Evolutionary conservation across 2,888 invertebrate species (phyloP), one percentile per base, ranked within the genome.

Genomic region (Hedychridium roseum): DNA sequence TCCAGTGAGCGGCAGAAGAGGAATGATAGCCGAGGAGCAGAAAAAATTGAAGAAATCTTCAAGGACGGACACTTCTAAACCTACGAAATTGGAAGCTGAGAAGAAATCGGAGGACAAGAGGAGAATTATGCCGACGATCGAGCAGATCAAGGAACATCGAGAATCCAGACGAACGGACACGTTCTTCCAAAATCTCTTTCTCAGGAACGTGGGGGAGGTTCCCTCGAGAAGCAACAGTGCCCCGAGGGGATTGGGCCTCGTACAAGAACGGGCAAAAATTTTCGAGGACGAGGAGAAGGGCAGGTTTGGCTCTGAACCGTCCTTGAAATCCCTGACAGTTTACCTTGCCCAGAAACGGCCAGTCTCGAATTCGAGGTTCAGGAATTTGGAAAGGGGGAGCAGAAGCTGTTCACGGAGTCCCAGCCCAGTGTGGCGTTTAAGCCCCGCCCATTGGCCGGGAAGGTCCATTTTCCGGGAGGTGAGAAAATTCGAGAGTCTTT

Each of bases 171-270:
- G 86, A 50, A 83, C 85, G 0, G 83, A 89, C 68, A 82, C 83
- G 0, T 90, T 90, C 68, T 90, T 90, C 63, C 89, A 88, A 74
- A 85, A 88, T 74, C 81, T 90, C 14, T 87, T 90, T 64, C 74
- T 89, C 23, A 80, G 87, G 45, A 83, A 85, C 54, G 61, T 80
- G 51, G n/a, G n/a, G n/a, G n/a, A n/a, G n/a, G n/a, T n/a, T n/a
- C n/a, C n/a, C n/a, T n/a, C n/a, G n/a, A n/a, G n/a, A n/a, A n/a
- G n/a, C n/a, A n/a, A 59, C 5, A 75, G 51, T 35, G 60, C 75
- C 5, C 79, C 81, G 31, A 82, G 82, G 52, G 83, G 80, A 54
- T 83, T 86, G n/a, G n/a, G n/a, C 1, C 83, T 86, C 40, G 86
- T 91, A 12, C 78, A 86, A 37, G 88, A 90, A 70, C 88, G 87